Percentiles rank a stretch among this genome's conserved stretches.
These are phyloP conservation scores for Pyrrhia umbra DNA, from an alignment of 2,888 invertebrate species.

Conservation along the genomic window DNA sequence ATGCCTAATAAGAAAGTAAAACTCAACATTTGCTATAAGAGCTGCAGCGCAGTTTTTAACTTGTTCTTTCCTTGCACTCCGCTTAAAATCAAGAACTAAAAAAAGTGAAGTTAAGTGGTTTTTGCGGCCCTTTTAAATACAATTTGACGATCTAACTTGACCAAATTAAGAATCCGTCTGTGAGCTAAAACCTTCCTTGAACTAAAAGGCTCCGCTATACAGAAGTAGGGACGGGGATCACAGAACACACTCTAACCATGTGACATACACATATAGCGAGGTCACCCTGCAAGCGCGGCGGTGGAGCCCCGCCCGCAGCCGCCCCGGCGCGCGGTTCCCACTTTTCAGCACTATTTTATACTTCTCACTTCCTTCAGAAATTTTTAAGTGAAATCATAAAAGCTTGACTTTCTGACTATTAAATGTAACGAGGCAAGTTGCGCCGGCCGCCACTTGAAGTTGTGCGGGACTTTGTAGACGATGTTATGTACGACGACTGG, in stretches of 20 bases:
- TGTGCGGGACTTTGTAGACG: slow-evolving; percentile 17
- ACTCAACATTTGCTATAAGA: too few species aligned
- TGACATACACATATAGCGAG: neutral
- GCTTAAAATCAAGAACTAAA: neutral
- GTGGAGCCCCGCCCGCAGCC: neutral
- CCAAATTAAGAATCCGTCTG: slow-evolving; percentile 26
- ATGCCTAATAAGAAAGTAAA: too few species aligned
- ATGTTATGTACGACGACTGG: neutral
- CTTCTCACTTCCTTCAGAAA: slow-evolving; percentile 50
- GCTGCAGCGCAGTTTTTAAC: too few species aligned
- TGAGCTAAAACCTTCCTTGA: neutral
- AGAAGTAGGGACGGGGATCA: neutral
- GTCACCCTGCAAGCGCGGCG: neutral
- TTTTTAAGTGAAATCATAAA: slow-evolving; percentile 65
- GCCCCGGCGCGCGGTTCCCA: slow-evolving; percentile 30
- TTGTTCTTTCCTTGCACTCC: too few species aligned
- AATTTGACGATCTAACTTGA: slow-evolving; percentile 23
- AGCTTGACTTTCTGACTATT: slow-evolving; percentile 62
- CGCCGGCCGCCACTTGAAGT: slow-evolving; percentile 25
- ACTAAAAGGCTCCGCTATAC: neutral
- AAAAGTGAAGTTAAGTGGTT: neutral
- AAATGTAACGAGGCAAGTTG: slow-evolving; percentile 63
- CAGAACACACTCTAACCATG: too few species aligned
- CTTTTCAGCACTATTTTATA: slow-evolving; percentile 51
- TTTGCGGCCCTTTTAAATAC: slow-evolving; percentile 14